A percentile compares a stretch with the other conserved stretches of the same genome.
Evolutionary conservation across 2,113 vertebrate genomes (phyloP).

Genomic region (Tachuris rubrigastra): DNA sequence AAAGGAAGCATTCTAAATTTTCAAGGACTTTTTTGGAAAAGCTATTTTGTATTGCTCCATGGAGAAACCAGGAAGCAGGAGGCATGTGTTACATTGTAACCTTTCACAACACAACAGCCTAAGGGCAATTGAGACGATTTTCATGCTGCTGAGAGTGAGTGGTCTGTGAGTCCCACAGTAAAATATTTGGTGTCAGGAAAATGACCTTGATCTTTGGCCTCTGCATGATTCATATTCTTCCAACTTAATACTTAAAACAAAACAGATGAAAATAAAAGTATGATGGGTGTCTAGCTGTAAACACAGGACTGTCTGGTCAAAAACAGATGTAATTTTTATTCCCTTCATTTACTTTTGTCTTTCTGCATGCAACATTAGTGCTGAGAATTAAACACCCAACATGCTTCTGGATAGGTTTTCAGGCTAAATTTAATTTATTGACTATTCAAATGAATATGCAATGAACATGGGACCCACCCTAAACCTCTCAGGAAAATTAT

Average conservation of each 20-base stretch:
- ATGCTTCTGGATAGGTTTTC: constrained; percentile 10
- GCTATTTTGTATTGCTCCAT: neutral
- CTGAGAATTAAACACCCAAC: constrained; percentile 10
- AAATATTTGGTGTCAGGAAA: constrained; percentile 55
- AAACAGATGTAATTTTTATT: constrained; percentile 8
- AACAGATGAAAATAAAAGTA: constrained; percentile 49
- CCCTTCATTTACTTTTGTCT: constrained; percentile 13
- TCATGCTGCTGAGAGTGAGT: neutral
- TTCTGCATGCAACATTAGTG: neutral
- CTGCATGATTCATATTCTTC: constrained; percentile 24
- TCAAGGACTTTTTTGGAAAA: neutral
- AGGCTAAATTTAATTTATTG: constrained; percentile 22
- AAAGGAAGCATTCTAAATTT: neutral
- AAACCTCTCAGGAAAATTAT: neutral
- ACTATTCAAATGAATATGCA: neutral
- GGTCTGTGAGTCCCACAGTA: constrained; percentile 1
- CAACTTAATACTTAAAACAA: constrained; percentile 61
- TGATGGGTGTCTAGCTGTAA: neutral
- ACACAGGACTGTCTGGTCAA: neutral
- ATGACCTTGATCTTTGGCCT: neutral
- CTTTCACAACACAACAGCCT: constrained; percentile 41
- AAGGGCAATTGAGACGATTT: constrained; percentile 42
- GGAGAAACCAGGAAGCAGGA: neutral
- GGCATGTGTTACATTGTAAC: neutral
- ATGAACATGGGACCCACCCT: neutral